A percentile compares a stretch with the other conserved stretches of the same genome.
phyloP scores from a whole-genome alignment of 2,113 vertebrate species.

The Cryptotis parvus region DNA sequence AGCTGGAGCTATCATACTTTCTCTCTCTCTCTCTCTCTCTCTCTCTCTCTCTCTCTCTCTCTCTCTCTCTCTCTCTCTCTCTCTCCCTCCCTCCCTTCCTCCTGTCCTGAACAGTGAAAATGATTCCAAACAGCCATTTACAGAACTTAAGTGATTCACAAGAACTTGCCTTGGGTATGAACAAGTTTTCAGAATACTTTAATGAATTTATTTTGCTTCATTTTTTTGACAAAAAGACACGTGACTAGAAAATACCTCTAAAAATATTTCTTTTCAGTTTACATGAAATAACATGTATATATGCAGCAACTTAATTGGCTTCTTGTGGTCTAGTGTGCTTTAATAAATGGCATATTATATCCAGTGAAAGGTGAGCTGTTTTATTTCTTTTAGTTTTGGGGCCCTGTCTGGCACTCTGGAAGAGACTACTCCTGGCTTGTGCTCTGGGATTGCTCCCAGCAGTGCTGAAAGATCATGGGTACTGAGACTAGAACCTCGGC shows the following conservation, averaged over 20 bases:
- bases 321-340: background rate
- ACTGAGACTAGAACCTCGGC: too few species aligned
- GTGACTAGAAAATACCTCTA: background rate
- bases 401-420: too few species aligned
- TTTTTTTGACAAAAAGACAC: background rate
- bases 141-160: background rate
- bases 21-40: too few species aligned
- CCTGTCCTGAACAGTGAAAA: background rate
- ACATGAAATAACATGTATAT: background rate
- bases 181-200: background rate
- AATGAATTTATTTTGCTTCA: conserved; percentile 2
- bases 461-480: too few species aligned
- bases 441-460: too few species aligned
- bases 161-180: background rate
- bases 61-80: background rate
- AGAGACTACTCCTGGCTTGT: background rate
- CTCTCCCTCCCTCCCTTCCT: background rate
- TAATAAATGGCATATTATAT: background rate
- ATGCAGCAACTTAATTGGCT: background rate
- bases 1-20: background rate
- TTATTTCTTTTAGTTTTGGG: background rate
- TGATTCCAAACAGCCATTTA: conserved; percentile 1
- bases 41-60: too few species aligned
- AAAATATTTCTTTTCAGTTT: background rate
- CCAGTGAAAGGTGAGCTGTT: background rate